Evolutionary conservation across 2,888 invertebrate genomes (phyloP), one percentile per base, ranked within the genome.

Genomic region (Xestia c-nigrum): DNA sequence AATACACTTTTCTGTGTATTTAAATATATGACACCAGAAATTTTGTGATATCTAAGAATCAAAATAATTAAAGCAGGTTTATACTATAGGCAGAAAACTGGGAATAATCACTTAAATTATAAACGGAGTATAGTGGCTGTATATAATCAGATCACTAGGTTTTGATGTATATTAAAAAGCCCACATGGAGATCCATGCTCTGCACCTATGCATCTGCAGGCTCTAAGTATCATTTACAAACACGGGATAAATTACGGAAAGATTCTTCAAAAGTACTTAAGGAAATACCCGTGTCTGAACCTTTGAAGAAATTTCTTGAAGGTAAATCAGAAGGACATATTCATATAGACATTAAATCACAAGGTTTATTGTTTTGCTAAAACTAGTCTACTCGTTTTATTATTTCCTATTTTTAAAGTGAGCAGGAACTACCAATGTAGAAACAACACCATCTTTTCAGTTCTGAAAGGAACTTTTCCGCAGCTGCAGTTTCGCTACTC

Each of bases 401-500:
- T n/a, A 21, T 1, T 19, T 10, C 4, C 16, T 5, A 38, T 31
- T 50, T n/a, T 16, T 43, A 0, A 2, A 57, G 1, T 9, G 1
- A 19, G 4, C 0, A 2, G 14, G 1, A 16, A 9, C 10, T 40
- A 3, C 0, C 7, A n/a, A 9, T 21, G 4, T 38, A 4, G 0
- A 46, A 65, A 75, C 65, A 84, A n/a, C 84, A 46, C 80, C 82
- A 82, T 80, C 82, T 83, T 65, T 72, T 12, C 63, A 31, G 40
- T 38, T 21, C 9, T 63, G 0, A 31, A 19, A 24, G 72, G 9
- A 84, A 80, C 65, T 40, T 52, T 40, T 43, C 1, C 31, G 50
- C 31, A 55, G 31, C 16, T 38, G 16, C 78, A 71, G 81, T 90
- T 83, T 75, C 57, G 85, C 89, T 89, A 90, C 85, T 88, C 85